A percentile compares a stretch with the other conserved stretches of the same genome.
phyloP scores from a whole-genome alignment of 2,113 vertebrate genomes.

The Australoheros scitulus region DNA sequence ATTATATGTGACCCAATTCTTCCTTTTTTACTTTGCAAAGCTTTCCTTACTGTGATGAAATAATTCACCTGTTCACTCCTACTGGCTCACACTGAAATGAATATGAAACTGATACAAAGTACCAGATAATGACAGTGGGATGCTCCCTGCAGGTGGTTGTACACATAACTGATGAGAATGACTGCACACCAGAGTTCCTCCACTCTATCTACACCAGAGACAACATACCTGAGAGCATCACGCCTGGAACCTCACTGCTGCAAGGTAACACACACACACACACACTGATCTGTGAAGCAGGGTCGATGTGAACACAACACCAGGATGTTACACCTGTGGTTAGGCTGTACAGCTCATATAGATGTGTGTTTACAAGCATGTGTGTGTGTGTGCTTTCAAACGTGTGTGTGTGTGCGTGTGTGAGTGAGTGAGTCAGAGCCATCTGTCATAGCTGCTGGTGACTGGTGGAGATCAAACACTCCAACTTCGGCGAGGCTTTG shows the following conservation, averaged over 20 bases:
- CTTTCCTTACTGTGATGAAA: not conserved
- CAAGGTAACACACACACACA: slow-evolving; percentile 79
- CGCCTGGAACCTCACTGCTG: slow-evolving; percentile 84
- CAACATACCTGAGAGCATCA: slow-evolving; percentile 83
- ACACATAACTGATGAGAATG: slow-evolving; percentile 87
- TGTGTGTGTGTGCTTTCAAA: slow-evolving; percentile 20
- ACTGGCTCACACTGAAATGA: not conserved
- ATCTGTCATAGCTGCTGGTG: slow-evolving; percentile 59
- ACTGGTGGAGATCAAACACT: slow-evolving; percentile 62
- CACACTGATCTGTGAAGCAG: not conserved
- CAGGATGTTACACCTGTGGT: slow-evolving; percentile 18
- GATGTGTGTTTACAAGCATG: slow-evolving; percentile 10
- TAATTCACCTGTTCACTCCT: not conserved
- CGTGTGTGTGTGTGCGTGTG: slow-evolving; percentile 20
- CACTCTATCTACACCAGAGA: slow-evolving; percentile 88
- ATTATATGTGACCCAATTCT: not conserved
- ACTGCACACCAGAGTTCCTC: slow-evolving; percentile 91
- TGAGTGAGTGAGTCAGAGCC: slow-evolving; percentile 27
- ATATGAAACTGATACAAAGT: not conserved
- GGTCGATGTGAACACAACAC: slow-evolving; percentile 29
- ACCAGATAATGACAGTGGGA: not conserved
- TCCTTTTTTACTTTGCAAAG: not conserved
- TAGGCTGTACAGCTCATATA: not conserved
- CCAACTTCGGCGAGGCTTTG: slow-evolving; percentile 55
- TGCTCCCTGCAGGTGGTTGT: slow-evolving; percentile 80